Percentiles rank a stretch among this genome's conserved stretches.
These are phyloP conservation scores for Peromyscus eremicus DNA, from an alignment of 2,797 vertebrate genomes.

Conservation along the genomic window DNA sequence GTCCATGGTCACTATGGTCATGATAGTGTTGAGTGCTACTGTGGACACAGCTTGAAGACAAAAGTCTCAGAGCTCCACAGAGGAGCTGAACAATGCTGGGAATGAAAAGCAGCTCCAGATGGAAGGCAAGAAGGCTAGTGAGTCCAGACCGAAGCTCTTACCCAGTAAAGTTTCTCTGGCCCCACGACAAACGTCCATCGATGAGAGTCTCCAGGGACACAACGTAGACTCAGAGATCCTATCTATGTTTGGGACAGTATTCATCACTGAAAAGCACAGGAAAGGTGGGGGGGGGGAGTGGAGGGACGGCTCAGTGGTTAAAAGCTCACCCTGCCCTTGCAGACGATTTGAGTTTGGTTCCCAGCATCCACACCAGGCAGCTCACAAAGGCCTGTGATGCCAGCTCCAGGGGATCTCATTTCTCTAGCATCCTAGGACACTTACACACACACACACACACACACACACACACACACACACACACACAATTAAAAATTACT, in stretches of 20 bases:
- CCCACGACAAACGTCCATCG: conserved; percentile 89
- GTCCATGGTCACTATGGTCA: conserved; percentile 90
- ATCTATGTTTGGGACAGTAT: conserved; percentile 89
- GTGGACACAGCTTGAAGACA: conserved; percentile 97
- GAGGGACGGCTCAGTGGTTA: background rate
- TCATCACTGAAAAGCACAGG: conserved; percentile 93
- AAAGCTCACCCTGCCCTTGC: no score
- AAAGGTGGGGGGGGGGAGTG: conserved; percentile 63
- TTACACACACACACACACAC: background rate
- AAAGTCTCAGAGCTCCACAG: conserved; percentile 96
- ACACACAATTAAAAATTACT: background rate
- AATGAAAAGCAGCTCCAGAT: conserved; percentile 89
- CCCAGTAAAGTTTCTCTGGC: conserved; percentile 93
- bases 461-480: background rate
- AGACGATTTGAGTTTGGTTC: background rate
- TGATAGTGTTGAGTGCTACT: conserved; percentile 97
- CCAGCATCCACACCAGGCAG: background rate
- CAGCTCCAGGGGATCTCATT: background rate
- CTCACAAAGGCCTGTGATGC: background rate
- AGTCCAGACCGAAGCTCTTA: conserved; percentile 93
- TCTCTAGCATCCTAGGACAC: background rate
- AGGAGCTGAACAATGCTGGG: conserved; percentile 92
- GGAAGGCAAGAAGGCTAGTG: conserved; percentile 92
- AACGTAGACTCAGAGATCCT: conserved; percentile 88
- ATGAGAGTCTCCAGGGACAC: conserved; percentile 90